Conservation (phyloP, 2,888 invertebrate genomes). For the Lissocephala sabroskyi region DNA sequence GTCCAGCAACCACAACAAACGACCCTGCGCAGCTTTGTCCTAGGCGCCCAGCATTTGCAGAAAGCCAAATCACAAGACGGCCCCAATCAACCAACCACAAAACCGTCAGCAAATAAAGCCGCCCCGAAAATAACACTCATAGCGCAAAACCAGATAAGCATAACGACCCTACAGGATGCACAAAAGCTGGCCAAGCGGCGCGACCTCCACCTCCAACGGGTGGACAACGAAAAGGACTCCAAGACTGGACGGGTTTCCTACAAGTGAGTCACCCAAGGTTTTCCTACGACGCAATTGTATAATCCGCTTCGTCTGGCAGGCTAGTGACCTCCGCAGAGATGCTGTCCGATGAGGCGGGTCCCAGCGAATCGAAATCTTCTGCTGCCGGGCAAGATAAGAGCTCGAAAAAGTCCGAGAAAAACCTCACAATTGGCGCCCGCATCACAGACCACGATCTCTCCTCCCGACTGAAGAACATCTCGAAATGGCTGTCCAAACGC, state of each 20-base stretch:
- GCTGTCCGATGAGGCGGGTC: constrained; percentile 75
- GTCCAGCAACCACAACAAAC: constrained; percentile 11
- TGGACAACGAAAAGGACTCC: constrained; percentile 77
- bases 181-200: constrained; percentile 79
- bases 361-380: not conserved
- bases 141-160: constrained; percentile 75
- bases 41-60: constrained; percentile 5
- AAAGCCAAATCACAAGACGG: constrained; percentile 1
- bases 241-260: constrained; percentile 81
- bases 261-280: constrained; percentile 72
- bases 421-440: constrained; percentile 76
- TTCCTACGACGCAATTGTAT: not conserved
- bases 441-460: constrained; percentile 80
- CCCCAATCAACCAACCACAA: constrained; percentile 23
- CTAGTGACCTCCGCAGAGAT: constrained; percentile 80
- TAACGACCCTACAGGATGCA: constrained; percentile 80
- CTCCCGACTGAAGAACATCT: constrained; percentile 77
- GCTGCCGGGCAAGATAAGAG: too few species aligned
- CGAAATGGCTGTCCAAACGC: constrained; percentile 79
- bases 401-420: constrained; percentile 77
- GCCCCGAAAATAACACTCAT: constrained; percentile 78
- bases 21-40: constrained; percentile 12
- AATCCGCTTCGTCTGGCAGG: constrained; percentile 58
- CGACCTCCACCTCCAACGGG: constrained; percentile 80
- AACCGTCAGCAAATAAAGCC: constrained; percentile 3